Evolutionary conservation across 2,888 invertebrate genomes (phyloP).

Genomic region (Sericinus montela): DNA sequence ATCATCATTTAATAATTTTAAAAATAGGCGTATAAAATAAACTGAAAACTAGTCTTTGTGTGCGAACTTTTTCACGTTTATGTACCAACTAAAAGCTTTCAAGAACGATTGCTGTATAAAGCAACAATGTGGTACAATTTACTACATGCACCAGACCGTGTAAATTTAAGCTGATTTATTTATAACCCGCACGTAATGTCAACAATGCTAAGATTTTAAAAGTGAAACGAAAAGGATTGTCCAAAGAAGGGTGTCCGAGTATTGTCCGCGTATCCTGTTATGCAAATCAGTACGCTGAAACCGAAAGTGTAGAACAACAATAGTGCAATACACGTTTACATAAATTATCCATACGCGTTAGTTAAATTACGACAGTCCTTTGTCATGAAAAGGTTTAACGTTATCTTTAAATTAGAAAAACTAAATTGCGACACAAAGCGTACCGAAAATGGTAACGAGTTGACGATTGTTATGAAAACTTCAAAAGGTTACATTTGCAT

Average conservation of each 20-base stretch:
- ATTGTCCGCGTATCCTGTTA: constrained; percentile 65
- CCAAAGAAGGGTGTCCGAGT: constrained; percentile 50
- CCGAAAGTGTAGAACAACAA: constrained; percentile 67
- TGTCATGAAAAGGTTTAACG: constrained; percentile 39
- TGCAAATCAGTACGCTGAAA: constrained; percentile 76
- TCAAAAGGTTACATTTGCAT: constrained; percentile 60
- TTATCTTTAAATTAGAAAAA: constrained; percentile 25
- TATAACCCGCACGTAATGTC: constrained; percentile 69
- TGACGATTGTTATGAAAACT: constrained; percentile 5
- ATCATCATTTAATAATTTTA: too few species aligned
- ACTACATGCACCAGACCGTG: constrained; percentile 55
- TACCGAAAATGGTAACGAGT: constrained; percentile 23
- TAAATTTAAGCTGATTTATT: constrained; percentile 74
- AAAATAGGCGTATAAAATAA: too few species aligned
- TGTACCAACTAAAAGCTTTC: not conserved
- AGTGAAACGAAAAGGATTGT: constrained; percentile 72
- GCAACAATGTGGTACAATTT: constrained; percentile 53
- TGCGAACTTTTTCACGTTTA: too few species aligned
- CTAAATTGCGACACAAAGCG: constrained; percentile 43
- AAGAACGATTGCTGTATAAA: constrained; percentile 6
- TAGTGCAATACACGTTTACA: constrained; percentile 53
- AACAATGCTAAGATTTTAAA: constrained; percentile 70
- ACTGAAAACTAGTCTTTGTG: too few species aligned
- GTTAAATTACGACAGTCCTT: constrained; percentile 56
- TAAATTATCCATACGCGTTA: constrained; percentile 74